Evolutionary conservation across 2,888 invertebrate genomes (phyloP), one percentile per base, ranked within the genome.

Genomic region (Epistrophella euchroma): DNA sequence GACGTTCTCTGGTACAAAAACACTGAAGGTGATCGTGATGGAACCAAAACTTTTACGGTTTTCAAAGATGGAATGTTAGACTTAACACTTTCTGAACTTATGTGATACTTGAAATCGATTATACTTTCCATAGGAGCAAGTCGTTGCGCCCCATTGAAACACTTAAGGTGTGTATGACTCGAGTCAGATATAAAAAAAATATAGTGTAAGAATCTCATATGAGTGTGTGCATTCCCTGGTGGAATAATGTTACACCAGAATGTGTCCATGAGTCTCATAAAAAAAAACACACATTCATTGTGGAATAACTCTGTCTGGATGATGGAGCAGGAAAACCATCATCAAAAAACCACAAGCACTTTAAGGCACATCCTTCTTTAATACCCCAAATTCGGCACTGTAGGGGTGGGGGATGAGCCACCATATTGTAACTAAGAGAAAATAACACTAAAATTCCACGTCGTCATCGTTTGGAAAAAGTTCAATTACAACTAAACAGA

Each of bases 391-490:
- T n/a, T n/a, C n/a, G 19, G 9, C 9, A 6, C 9, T 32, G 32
- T n/a, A n/a, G 32, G 32, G 32, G 32, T 9, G 32, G 32, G 5
- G n/a, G n/a, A n/a, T n/a, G n/a, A n/a, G n/a, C n/a, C 9, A 7
- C 58, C 35, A 2, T 35, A 28, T 45, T 45, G 45, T 28, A 13
- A 43, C 43, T 17, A 6, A 45, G 4, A 13, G 64, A 45, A 13
- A 45, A 17, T 11, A 45, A 45, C 17, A 64, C 45, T 35, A 35
- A 47, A 66, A 66, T 47, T 9, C 66, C 32, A 19, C 66, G 3
- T 55, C 55, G n/a, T 56, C 56, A 10, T 28, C 55, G 55, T 25
- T 52, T 52, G 25, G 52, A 32, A 66, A 62, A 62, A 47, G 32
- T 66, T 66, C 19, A 66, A 32, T 47, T 47, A 25, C 32, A 66